Base-by-base conservation (phyloP, 1,140 invertebrate genomes). In the Chlorops oryzae region DNA sequence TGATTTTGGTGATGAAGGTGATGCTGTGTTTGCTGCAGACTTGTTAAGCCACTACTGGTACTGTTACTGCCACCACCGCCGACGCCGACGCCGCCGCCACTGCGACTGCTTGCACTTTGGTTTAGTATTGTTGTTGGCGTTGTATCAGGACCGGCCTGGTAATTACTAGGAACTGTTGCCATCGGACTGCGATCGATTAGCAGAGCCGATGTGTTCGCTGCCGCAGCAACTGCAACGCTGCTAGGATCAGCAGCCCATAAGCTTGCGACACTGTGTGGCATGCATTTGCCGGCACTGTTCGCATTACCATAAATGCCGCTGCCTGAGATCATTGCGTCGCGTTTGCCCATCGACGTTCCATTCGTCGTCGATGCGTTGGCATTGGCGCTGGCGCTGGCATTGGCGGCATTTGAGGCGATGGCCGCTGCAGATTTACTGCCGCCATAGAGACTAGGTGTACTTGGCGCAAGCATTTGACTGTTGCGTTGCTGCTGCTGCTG, bases 151-250 rank as follows among this genome's bases (percentile, higher is more conserved):
- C 72, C 63, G 57, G 70, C 64, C 70, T 69, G 59, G 66, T 72
- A 60, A 73, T 75, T 62, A 70, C 71, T 66, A 76, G 66, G 58
- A 74, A 75, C 59, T 74, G 75, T 68, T 43, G 70, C 70, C 68
- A 72, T 72, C 35, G 69, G 70, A 51, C 55, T 57, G 27, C 46
- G 52, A 45, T 59, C 62, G 13, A 52, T 61, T 20, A 69, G 59
- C 55, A 69, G 57, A 45, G 39, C 51, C 45, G 55, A 52, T n/a
- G 59, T 46, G 23, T 57, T 52, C 34, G 55, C 54, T 24, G 56
- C 60, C 21, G 54, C 54, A 34, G 35, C 50, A 20, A 27, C 22
- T n/a, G 25, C 40, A 25, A 53, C 38, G 20, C 28, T 53, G 35
- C 23, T 48, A n/a, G 46, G 24, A 34, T 56, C 58, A 10, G 59